Percentiles rank a stretch among this genome's conserved stretches.
Evolutionary conservation across 1,140 invertebrate species (phyloP).

Genomic region (Melipona quadrifasciata): DNA sequence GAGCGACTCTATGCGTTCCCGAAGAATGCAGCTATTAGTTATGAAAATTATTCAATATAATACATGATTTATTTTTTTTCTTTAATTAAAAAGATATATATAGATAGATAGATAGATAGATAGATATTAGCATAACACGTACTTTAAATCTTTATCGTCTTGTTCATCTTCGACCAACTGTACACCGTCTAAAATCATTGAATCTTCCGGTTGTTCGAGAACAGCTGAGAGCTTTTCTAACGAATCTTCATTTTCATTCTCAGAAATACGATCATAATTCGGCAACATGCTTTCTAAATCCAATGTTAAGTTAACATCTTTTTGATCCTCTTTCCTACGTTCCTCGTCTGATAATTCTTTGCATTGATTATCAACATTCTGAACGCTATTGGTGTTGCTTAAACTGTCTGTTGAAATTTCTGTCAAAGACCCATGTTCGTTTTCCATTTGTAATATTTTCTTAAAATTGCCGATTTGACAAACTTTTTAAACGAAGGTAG

Average conservation of each 20-base stretch:
- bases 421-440: conserved; percentile 11
- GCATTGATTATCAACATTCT: conserved; percentile 22
- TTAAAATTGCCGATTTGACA: not conserved
- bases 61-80: not conserved
- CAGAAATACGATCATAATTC: conserved; percentile 10
- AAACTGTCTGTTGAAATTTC: conserved; percentile 27
- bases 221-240: conserved; percentile 56
- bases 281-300: conserved; percentile 39
- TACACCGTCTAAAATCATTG: not conserved
- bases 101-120: too few relatives aligned
- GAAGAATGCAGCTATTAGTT: conserved; percentile 49
- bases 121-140: not conserved
- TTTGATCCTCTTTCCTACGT: not conserved
- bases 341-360: conserved; percentile 15
- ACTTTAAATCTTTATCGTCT: conserved; percentile 30
- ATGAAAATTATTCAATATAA: conserved; percentile 16
- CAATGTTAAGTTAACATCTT: conserved; percentile 21
- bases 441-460: conserved; percentile 29
- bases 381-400: conserved; percentile 24
- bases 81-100: not conserved
- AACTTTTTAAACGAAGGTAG: not conserved
- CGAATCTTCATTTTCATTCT: conserved; percentile 49
- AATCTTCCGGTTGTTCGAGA: conserved; percentile 58
- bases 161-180: not conserved
- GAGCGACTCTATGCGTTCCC: conserved; percentile 54